Evolutionary conservation across 1,140 invertebrate species (phyloP).

Genomic region (Aphidius gifuensis): DNA sequence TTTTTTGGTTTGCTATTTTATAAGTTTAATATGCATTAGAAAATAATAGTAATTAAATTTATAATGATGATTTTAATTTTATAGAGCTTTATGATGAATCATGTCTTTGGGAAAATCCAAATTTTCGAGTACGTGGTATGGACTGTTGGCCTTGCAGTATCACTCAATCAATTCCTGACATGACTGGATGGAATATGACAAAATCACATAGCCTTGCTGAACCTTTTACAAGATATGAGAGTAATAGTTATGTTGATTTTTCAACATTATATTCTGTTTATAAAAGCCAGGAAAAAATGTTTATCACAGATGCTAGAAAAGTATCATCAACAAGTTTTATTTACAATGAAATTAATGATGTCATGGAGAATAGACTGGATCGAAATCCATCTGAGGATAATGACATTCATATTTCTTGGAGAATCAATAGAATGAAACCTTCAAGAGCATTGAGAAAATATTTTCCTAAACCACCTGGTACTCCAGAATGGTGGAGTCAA

Average conservation of each 20-base stretch:
- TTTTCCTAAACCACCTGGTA: slow-evolving; percentile 63
- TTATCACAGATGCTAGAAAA: slow-evolving; percentile 50
- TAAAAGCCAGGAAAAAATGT: slow-evolving; percentile 7
- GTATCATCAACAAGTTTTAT: slow-evolving; percentile 55
- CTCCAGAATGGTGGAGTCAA: slow-evolving; percentile 63
- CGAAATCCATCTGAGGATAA: slow-evolving; percentile 33
- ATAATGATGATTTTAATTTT: slow-evolving; percentile 34
- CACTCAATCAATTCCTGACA: slow-evolving; percentile 61
- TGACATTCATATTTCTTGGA: slow-evolving; percentile 56
- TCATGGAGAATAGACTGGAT: slow-evolving; percentile 38
- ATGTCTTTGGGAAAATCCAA: slow-evolving; percentile 74
- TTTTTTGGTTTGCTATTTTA: slow-evolving; percentile 6
- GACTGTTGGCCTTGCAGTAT: slow-evolving; percentile 75
- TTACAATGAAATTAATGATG: slow-evolving; percentile 37
- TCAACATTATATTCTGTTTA: slow-evolving; percentile 22
- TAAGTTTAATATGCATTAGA: slow-evolving; percentile 11
- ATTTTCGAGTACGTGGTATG: slow-evolving; percentile 67
- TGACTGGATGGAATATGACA: slow-evolving; percentile 46
- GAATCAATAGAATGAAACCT: slow-evolving; percentile 67
- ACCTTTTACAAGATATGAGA: slow-evolving; percentile 40
- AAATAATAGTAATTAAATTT: slow-evolving; percentile 12
- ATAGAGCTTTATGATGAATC: slow-evolving; percentile 75
- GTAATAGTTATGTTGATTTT: slow-evolving; percentile 33
- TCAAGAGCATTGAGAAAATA: slow-evolving; percentile 63
- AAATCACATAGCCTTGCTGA: slow-evolving; percentile 43